Percentiles rank a stretch among this genome's conserved stretches.
Evolutionary conservation across 2,113 vertebrate genomes (phyloP).

Genomic region (Caranx melampygus): DNA sequence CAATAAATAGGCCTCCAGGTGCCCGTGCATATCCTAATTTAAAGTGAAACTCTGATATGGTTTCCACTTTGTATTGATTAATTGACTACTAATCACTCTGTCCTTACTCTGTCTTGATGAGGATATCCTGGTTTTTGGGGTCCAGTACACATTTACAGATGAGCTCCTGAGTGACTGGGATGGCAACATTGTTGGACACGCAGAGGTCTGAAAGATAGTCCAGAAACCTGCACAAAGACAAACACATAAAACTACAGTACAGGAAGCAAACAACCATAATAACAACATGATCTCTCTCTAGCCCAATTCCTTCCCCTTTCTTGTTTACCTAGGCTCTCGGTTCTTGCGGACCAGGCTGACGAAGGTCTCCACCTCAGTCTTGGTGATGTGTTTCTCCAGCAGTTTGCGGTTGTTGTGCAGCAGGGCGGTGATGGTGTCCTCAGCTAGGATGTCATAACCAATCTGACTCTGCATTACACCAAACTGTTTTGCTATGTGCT

Average conservation of each 20-base stretch:
- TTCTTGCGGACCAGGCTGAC: slow-evolving; percentile 97
- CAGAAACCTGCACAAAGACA: slow-evolving; percentile 87
- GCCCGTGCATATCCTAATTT: too few species aligned
- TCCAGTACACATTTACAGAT: slow-evolving; percentile 99
- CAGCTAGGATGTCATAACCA: slow-evolving; percentile 97
- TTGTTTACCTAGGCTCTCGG: slow-evolving; percentile 91
- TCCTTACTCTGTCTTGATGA: slow-evolving; percentile 96
- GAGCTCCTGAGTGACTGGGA: slow-evolving; percentile 97
- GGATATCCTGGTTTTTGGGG: slow-evolving; percentile 96
- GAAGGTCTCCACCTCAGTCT: slow-evolving; percentile 98
- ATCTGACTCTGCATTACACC: slow-evolving; percentile 99
- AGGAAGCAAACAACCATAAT: background rate
- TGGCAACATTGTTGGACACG: slow-evolving; percentile 97
- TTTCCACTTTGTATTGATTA: too few species aligned
- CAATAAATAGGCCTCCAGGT: too few species aligned
- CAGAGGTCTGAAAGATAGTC: slow-evolving; percentile 98
- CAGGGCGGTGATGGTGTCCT: slow-evolving; percentile 98
- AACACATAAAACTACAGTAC: background rate
- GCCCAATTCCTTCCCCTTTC: background rate
- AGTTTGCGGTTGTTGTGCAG: slow-evolving; percentile 99
- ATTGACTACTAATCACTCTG: too few species aligned
- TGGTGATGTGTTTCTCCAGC: slow-evolving; percentile 98
- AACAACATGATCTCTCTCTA: background rate
- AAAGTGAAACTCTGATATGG: too few species aligned
- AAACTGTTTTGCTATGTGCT: slow-evolving; percentile 98